These are phyloP conservation scores for Tapera naevia DNA, from an alignment of 2,797 vertebrate genomes.

Conservation along the genomic window DNA sequence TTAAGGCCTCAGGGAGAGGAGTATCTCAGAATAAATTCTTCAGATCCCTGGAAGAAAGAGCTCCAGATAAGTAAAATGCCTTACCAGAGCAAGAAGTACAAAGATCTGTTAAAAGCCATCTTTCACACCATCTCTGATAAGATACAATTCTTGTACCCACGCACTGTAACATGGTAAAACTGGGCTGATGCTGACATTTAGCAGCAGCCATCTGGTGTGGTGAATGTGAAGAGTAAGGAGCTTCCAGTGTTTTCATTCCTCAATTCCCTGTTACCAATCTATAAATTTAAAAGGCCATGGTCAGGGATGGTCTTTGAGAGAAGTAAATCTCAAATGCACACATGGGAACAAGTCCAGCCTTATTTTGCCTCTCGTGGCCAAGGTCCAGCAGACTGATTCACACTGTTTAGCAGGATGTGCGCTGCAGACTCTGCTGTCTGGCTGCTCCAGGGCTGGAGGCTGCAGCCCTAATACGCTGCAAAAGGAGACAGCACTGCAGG, in stretches of 20 bases:
- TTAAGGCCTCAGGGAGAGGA: background rate
- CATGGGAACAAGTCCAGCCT: background rate
- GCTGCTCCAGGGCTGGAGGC: background rate
- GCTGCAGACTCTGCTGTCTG: background rate
- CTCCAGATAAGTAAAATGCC: background rate
- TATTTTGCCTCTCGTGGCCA: background rate
- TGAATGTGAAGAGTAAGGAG: background rate
- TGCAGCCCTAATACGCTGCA: background rate
- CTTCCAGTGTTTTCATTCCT: conserved; percentile 43
- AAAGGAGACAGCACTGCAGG: background rate
- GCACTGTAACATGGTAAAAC: background rate
- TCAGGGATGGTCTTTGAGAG: conserved; percentile 20
- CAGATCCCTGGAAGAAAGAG: background rate
- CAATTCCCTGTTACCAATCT: conserved; percentile 7
- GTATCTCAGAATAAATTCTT: background rate
- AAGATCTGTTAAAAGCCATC: background rate
- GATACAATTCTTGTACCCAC: background rate
- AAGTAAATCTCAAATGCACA: conserved; percentile 16
- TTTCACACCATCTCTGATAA: background rate
- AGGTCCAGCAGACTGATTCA: background rate
- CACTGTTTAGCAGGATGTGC: background rate
- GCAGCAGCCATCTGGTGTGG: background rate
- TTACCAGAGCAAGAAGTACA: background rate
- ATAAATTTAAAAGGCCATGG: conserved; percentile 22
- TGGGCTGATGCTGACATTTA: background rate